phyloP scores from a whole-genome alignment of 2,113 vertebrate genomes.

The Mormoops blainvillei region DNA sequence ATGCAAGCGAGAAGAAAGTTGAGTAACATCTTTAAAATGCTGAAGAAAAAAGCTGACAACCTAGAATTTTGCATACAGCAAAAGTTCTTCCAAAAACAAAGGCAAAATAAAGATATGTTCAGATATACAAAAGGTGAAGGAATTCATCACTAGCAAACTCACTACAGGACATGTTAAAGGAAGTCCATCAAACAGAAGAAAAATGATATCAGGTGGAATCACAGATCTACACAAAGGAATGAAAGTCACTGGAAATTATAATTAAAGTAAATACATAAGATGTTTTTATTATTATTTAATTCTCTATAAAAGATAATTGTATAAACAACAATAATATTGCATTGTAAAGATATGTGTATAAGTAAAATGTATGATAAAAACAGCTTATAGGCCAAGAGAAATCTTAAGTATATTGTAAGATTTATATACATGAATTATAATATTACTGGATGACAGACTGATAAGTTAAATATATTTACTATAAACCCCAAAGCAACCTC shows the following conservation, averaged over 20 bases:
- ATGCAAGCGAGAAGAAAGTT: background rate
- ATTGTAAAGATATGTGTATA: background rate
- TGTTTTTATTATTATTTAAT: slow-evolving; percentile 18
- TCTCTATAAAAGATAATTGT: background rate
- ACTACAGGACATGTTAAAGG: background rate
- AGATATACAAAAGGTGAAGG: background rate
- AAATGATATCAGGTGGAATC: slow-evolving; percentile 12
- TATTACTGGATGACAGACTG: background rate
- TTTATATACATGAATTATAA: background rate
- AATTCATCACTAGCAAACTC: background rate
- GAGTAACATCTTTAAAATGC: background rate
- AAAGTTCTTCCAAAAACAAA: background rate
- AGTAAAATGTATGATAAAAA: background rate
- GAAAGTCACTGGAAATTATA: background rate
- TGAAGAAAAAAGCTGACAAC: background rate
- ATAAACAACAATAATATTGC: background rate
- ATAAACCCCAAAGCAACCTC: background rate
- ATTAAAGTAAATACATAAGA: background rate
- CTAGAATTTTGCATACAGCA: background rate
- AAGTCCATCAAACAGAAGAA: background rate
- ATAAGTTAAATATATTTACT: slow-evolving; percentile 18
- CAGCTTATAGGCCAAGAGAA: background rate
- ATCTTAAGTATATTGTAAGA: background rate
- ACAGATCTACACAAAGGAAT: slow-evolving; percentile 2
- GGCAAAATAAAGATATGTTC: background rate